A percentile compares a stretch with the other conserved stretches of the same genome.
phyloP scores from a whole-genome alignment of 1,140 invertebrate genomes.

The Orchesella cincta region DNA sequence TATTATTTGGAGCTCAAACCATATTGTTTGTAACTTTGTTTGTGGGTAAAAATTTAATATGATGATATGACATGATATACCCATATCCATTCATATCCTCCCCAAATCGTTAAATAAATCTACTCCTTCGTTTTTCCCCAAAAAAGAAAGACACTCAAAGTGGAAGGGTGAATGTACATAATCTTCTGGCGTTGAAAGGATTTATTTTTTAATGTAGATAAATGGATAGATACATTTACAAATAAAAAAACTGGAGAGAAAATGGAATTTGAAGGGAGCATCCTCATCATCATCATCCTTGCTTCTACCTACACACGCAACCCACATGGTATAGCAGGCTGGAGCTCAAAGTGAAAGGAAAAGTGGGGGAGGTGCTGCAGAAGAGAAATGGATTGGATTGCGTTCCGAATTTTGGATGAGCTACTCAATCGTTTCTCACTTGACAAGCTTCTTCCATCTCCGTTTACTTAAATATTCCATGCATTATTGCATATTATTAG shows the following conservation, averaged over 20 bases:
- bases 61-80: no score
- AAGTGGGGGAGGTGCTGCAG: constrained; percentile 9
- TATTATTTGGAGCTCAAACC: no score
- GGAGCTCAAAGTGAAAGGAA: neutral
- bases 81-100: no score
- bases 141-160: neutral
- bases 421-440: constrained; percentile 2
- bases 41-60: neutral
- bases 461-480: constrained; percentile 2
- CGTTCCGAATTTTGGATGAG: constrained; percentile 22
- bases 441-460: neutral
- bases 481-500: neutral
- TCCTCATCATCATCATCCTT: no score
- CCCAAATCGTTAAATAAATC: constrained; percentile 1
- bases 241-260: neutral
- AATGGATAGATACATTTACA: constrained; percentile 18
- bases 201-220: constrained; percentile 6
- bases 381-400: neutral
- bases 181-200: neutral
- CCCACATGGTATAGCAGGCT: neutral
- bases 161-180: neutral
- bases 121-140: neutral
- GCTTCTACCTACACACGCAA: neutral
- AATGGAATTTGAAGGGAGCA: no score
- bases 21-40: no score